These are phyloP conservation scores for Epiperipatus broadwayi DNA, from an alignment of 2,888 invertebrate genomes.

Conservation along the genomic window DNA sequence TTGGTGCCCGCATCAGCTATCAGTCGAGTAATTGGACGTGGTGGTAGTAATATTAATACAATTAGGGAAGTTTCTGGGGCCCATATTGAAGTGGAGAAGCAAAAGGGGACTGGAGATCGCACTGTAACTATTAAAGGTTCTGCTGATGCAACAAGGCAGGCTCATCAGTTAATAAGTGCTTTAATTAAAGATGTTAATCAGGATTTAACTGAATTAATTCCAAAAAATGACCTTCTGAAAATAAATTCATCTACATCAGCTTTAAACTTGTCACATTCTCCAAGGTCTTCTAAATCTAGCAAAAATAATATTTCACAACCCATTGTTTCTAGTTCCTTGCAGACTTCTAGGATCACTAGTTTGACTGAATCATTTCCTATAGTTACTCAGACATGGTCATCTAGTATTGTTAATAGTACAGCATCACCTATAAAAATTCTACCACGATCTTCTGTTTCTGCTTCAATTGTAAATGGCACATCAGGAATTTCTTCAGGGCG, in stretches of 20 bases:
- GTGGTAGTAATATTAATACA: slow-evolving; percentile 92
- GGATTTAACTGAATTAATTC: slow-evolving; percentile 61
- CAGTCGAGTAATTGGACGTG: slow-evolving; percentile 88
- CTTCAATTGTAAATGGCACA: too few species aligned
- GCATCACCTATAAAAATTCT: too few species aligned
- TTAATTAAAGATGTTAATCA: slow-evolving; percentile 89
- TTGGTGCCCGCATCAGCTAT: slow-evolving; percentile 84
- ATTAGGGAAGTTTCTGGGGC: slow-evolving; percentile 90
- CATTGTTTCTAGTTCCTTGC: too few species aligned
- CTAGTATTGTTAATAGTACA: too few species aligned
- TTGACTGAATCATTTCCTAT: too few species aligned
- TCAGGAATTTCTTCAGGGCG: too few species aligned
- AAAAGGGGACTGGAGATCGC: slow-evolving; percentile 71
- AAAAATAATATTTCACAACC: slow-evolving; percentile 12
- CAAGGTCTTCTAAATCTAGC: slow-evolving; percentile 1
- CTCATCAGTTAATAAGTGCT: slow-evolving; percentile 68
- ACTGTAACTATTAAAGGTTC: slow-evolving; percentile 91
- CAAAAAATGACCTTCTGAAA: slow-evolving; percentile 44
- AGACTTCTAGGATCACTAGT: too few species aligned
- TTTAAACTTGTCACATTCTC: slow-evolving; percentile 6
- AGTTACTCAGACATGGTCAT: too few species aligned
- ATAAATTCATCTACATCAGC: too few species aligned
- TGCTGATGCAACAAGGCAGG: slow-evolving; percentile 75
- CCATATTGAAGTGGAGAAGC: slow-evolving; percentile 95
- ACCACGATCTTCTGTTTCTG: too few species aligned